Base-by-base conservation (phyloP, 2,113 vertebrate genomes). In the Callaeas wilsoni region DNA sequence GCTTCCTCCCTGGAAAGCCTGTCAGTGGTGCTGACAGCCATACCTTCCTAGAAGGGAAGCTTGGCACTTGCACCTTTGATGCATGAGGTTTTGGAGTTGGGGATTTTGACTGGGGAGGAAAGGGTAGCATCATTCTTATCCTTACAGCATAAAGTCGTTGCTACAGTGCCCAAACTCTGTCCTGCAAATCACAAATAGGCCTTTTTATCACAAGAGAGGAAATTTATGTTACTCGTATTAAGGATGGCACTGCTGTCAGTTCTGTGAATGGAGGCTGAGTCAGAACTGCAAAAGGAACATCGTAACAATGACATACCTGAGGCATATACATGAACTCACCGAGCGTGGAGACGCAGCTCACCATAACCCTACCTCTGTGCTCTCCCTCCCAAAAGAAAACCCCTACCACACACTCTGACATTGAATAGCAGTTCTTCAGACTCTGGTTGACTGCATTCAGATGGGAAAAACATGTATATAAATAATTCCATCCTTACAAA, bases 401-500 rank as follows among this genome's bases (percentile, higher is more conserved):
- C 20, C 18, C 53, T 27, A 26, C 29, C 62, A 68, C 78, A 68
- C 8, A 59, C 44, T 30, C 30, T 63, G 70, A 78, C 53, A 52
- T 0, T 60, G 44, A 83, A 70, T 6, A 83, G 10, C 0, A 0
- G 5, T 15, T 77, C 37, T 59, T 83, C 44, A 35, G 46, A 41
- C 18, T 41, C 65, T 35, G 44, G 9, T 1, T 68, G 67, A 57
- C 64, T 47, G 50, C 14, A 4, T 76, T 69, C 55, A 67, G 22
- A 29, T 73, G 32, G 65, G 46, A 17, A 50, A 57, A 76, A 35
- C 39, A 35, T 0, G 35, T 1, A 53, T 70, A 57, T 76, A 85
- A 93, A 82, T 88, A 95, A 96, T 77, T 80, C 79, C 68, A 90
- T 30, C 46, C 46, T 50, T 65, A 42, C 68, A 88, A 46, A 23